These are phyloP conservation scores for Trichogramma evanescens DNA, from an alignment of 2,888 invertebrate species.

Conservation along the genomic window DNA sequence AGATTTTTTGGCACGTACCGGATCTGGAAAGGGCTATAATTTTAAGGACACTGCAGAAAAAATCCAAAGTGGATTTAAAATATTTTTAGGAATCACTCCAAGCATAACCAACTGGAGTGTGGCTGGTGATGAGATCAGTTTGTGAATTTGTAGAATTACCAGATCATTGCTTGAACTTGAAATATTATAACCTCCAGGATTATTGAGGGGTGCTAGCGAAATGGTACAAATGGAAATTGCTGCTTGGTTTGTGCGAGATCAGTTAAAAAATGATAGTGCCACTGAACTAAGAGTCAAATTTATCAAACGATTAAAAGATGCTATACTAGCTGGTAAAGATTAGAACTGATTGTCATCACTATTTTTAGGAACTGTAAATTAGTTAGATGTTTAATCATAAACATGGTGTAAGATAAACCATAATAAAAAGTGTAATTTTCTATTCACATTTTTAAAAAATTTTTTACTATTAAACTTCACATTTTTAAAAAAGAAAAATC, in stretches of 20 bases:
- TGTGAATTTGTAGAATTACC: conserved; percentile 97
- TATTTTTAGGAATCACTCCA: conserved; percentile 76
- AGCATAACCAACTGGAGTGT: conserved; percentile 92
- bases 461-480: too few relatives aligned
- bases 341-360: conserved; percentile 46
- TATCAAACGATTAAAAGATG: conserved; percentile 90
- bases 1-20: conserved; percentile 90
- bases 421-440: too few relatives aligned
- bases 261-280: conserved; percentile 85
- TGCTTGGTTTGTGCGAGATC: conserved; percentile 91
- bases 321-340: conserved; percentile 97
- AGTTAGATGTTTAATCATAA: too few relatives aligned
- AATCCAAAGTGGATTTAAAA: conserved; percentile 67
- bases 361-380: too few relatives aligned
- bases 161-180: conserved; percentile 70
- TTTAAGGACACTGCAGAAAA: conserved; percentile 96
- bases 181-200: conserved; percentile 87
- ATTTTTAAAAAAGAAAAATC: too few relatives aligned
- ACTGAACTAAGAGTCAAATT: conserved; percentile 95
- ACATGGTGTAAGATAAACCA: too few relatives aligned
- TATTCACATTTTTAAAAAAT: too few relatives aligned
- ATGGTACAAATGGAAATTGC: conserved; percentile 97
- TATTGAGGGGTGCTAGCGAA: conserved; percentile 89
- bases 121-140: conserved; percentile 91
- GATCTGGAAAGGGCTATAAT: conserved; percentile 84